Evolutionary conservation across 2,888 invertebrate species (phyloP).

Genomic region (Drosophila buzzatii): DNA sequence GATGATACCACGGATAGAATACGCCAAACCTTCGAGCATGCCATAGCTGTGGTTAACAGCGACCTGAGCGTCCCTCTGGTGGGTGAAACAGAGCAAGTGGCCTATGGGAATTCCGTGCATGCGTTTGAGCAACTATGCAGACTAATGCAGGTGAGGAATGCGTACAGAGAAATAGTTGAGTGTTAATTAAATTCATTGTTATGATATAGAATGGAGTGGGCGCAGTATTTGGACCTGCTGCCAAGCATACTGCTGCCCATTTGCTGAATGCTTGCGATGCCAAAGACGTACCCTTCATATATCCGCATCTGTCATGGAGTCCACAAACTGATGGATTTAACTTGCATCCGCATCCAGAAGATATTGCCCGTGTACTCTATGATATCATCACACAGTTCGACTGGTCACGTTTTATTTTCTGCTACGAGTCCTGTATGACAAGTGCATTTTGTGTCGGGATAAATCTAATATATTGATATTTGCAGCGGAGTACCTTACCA

Average conservation of each 20-base stretch:
- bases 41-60: constrained; percentile 80
- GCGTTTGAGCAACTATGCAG: constrained; percentile 86
- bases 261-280: constrained; percentile 93
- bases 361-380: constrained; percentile 88
- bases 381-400: constrained; percentile 90
- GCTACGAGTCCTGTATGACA: constrained; percentile 85
- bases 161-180: not conserved
- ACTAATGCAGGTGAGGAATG: constrained; percentile 86
- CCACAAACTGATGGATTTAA: constrained; percentile 88
- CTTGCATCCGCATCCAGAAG: constrained; percentile 89
- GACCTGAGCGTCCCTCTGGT: constrained; percentile 75
- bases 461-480: not conserved
- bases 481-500: constrained; percentile 87
- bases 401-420: constrained; percentile 94
- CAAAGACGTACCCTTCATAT: constrained; percentile 94
- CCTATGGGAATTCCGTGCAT: constrained; percentile 86
- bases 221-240: constrained; percentile 93
- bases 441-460: too few relatives aligned
- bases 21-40: constrained; percentile 79
- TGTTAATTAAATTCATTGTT: not conserved
- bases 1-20: constrained; percentile 74
- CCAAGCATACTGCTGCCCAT: constrained; percentile 89
- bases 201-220: constrained; percentile 88
- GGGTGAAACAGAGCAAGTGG: constrained; percentile 82
- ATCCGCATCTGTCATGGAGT: constrained; percentile 89